Evolutionary conservation across 2,888 invertebrate species (phyloP).

Genomic region (Iphiclides podalirius): DNA sequence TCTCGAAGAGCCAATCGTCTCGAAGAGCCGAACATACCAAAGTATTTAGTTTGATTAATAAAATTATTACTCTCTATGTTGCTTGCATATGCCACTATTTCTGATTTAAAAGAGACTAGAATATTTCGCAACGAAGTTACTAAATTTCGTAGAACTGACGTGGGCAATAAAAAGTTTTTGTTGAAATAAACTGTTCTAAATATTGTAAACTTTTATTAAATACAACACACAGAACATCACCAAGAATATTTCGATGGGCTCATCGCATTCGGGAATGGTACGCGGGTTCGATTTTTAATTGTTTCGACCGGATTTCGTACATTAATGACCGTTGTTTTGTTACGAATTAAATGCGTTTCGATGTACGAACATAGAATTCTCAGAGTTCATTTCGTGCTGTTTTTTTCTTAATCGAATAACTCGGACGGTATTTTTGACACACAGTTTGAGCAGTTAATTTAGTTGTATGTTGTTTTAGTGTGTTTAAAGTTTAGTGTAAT

Average conservation of each 20-base stretch:
- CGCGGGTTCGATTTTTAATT: constrained; percentile 72
- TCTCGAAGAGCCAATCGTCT: too few relatives aligned
- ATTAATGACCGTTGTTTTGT: constrained; percentile 50
- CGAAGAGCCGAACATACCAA: too few relatives aligned
- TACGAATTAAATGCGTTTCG: constrained; percentile 46
- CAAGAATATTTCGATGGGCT: constrained; percentile 53
- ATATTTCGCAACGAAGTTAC: too few relatives aligned
- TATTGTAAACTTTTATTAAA: too few relatives aligned
- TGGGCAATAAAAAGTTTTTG: too few relatives aligned
- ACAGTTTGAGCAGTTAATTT: constrained; percentile 7
- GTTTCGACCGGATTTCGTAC: constrained; percentile 58
- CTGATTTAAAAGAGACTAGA: too few relatives aligned
- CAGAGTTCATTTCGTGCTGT: neutral
- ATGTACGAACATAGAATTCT: constrained; percentile 37
- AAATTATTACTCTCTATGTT: too few relatives aligned
- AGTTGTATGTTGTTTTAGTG: neutral
- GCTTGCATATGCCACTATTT: too few relatives aligned
- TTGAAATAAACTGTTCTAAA: too few relatives aligned
- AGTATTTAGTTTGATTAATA: too few relatives aligned
- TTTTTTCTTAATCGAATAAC: constrained; percentile 2
- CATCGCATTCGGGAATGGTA: constrained; percentile 67
- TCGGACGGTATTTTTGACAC: constrained; percentile 5
- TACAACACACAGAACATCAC: constrained; percentile 13
- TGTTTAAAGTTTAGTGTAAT: neutral
- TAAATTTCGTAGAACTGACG: too few relatives aligned